Evolutionary conservation across 1,140 invertebrate genomes (phyloP).

Genomic region (Zaprionus taronus): DNA sequence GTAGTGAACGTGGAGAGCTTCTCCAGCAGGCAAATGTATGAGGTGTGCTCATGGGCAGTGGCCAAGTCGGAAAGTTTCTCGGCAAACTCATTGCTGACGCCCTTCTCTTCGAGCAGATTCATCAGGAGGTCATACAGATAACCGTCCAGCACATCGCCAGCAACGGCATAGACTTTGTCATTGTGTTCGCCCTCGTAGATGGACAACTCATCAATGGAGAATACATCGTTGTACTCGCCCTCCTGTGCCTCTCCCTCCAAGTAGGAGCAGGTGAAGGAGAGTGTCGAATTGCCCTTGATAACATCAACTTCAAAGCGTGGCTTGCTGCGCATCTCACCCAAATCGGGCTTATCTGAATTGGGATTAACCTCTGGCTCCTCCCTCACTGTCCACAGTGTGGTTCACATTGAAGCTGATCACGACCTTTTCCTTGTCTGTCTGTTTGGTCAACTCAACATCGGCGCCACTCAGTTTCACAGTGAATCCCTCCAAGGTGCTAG

Average conservation of each 20-base stretch:
- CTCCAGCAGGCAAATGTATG: constrained; percentile 94
- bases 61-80: constrained; percentile 94
- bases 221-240: constrained; percentile 92
- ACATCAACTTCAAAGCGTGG: constrained; percentile 95
- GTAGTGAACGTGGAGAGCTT: constrained; percentile 93
- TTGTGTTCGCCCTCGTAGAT: constrained; percentile 93
- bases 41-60: constrained; percentile 94
- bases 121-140: constrained; percentile 97
- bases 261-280: constrained; percentile 93
- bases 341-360: constrained; percentile 88
- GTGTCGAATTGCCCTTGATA: constrained; percentile 89
- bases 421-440: constrained; percentile 90
- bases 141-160: constrained; percentile 95
- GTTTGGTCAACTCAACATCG: constrained; percentile 91
- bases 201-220: constrained; percentile 94
- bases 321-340: constrained; percentile 93
- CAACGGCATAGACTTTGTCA: constrained; percentile 93
- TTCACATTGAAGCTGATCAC: constrained; percentile 94
- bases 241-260: constrained; percentile 87
- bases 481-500: constrained; percentile 92
- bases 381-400: constrained; percentile 93
- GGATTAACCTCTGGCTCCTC: constrained; percentile 88
- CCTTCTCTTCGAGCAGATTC: constrained; percentile 97
- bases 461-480: constrained; percentile 90
- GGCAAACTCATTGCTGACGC: constrained; percentile 95